Percentiles rank a stretch among this genome's conserved stretches.
Evolutionary conservation across 2,888 invertebrate species (phyloP).

Genomic region (Heliconius aoede): DNA sequence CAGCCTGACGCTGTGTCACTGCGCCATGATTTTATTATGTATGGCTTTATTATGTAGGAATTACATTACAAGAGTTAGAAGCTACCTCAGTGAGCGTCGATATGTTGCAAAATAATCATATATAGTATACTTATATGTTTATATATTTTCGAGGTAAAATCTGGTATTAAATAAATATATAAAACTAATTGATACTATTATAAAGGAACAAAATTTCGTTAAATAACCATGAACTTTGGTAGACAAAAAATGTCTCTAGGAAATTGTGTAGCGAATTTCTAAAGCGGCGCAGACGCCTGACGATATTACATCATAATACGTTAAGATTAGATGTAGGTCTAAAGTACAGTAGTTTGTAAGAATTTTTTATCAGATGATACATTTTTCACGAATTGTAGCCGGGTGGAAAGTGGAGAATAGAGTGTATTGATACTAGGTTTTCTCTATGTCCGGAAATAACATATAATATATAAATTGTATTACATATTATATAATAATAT

Average conservation of each 20-base stretch:
- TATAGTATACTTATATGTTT: too few relatives aligned
- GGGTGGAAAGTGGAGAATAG: too few relatives aligned
- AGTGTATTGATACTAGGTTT: too few relatives aligned
- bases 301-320: background rate
- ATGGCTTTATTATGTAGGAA: background rate
- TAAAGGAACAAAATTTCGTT: background rate
- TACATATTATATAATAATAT: too few relatives aligned
- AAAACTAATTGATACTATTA: background rate
- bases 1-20: background rate
- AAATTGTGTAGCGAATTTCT: background rate
- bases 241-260: conserved; percentile 1
- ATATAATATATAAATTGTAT: too few relatives aligned
- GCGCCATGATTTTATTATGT: too few relatives aligned
- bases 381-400: too few relatives aligned
- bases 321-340: background rate
- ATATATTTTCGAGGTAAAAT: background rate
- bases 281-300: background rate
- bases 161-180: background rate
- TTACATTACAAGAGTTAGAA: background rate
- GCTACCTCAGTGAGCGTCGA: too few relatives aligned
- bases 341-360: background rate
- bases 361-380: too few relatives aligned
- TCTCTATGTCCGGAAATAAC: too few relatives aligned
- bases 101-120: background rate
- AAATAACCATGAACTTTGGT: conserved; percentile 8